These are phyloP conservation scores for Acipenser ruthenus DNA, from an alignment of 2,797 vertebrate genomes.

Conservation along the genomic window DNA sequence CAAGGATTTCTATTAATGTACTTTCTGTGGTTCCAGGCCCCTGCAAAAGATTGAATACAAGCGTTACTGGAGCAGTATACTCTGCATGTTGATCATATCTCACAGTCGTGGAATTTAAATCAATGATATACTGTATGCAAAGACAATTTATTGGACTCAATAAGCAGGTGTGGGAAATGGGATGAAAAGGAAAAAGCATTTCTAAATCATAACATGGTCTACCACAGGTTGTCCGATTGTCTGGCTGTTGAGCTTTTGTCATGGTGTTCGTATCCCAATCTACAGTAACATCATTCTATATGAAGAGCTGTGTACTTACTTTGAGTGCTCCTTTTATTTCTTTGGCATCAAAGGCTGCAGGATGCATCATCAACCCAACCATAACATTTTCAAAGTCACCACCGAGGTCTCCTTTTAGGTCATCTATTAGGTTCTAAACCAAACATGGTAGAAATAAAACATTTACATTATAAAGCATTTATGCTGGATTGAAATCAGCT, in stretches of 20 bases:
- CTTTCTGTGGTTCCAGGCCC: constrained; percentile 71
- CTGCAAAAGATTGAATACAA: constrained; percentile 39
- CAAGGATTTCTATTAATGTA: constrained; percentile 76
- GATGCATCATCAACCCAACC: constrained; percentile 60
- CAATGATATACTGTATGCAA: no score
- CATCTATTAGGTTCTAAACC: constrained; percentile 50
- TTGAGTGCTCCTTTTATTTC: constrained; percentile 69
- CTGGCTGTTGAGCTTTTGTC: no score
- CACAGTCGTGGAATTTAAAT: no score
- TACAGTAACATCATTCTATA: constrained; percentile 4
- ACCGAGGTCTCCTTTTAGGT: constrained; percentile 72
- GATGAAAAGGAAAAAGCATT: no score
- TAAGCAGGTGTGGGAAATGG: no score
- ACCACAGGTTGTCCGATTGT: no score
- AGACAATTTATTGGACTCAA: no score
- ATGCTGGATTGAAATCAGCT: not conserved
- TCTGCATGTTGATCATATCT: no score
- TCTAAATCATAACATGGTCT: no score
- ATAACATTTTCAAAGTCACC: constrained; percentile 71
- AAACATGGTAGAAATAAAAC: constrained; percentile 1
- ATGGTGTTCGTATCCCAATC: no score
- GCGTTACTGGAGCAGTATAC: no score
- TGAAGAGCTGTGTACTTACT: constrained; percentile 44
- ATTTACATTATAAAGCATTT: no score
- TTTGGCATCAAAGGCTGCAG: constrained; percentile 62